Evolutionary conservation across 92 coral and sea anemone genomes (phyloP), one percentile per base, ranked within the genome.

Genomic region (Porites rus): DNA sequence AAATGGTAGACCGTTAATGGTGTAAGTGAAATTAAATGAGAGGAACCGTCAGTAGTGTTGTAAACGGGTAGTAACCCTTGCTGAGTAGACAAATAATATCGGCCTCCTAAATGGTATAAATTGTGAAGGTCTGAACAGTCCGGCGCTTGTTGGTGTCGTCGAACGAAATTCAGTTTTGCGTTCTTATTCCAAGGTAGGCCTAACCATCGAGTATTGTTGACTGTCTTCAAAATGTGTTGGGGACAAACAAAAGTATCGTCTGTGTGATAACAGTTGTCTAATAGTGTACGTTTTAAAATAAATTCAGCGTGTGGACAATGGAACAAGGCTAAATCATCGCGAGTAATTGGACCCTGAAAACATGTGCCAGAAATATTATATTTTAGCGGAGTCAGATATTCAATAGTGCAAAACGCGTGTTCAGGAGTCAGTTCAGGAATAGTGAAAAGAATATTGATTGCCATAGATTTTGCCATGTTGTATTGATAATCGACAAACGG

Each of bases 341-440:
- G 80, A 13, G 43, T 46, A 6, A 92, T 79, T 10, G 92, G 94
- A 18, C 94, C 92, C 1, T 69, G 76, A 24, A 78, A 84, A 24
- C 94, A 92, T 13, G 85, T 65, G 10, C 89, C 89, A 0, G 94
- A 92, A 21, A 92, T 66, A 21, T 92, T 88, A 51, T 86, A 88
- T 20, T 88, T 92, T 0, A 88, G 8, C 8, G 94, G 94, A 8
- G 79, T 20, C 16, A 92, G 31, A 38, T 84, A 85, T 76, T 92
- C 94, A 22, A 88, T 24, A 3, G 84, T 70, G 78, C 92, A 84
- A 31, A 54, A 51, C 13, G 75, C 13, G 16, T 58, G 14, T 0
- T n/a, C 66, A 18, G 51, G 20, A 21, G 79, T 1, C 6, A 91
- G 71, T 51, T 88, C 84, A 51, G 92, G 94, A 7, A 80, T 66